These are phyloP conservation scores for Sminthurinus aureus DNA, from an alignment of 2,888 invertebrate species.

Conservation along the genomic window DNA sequence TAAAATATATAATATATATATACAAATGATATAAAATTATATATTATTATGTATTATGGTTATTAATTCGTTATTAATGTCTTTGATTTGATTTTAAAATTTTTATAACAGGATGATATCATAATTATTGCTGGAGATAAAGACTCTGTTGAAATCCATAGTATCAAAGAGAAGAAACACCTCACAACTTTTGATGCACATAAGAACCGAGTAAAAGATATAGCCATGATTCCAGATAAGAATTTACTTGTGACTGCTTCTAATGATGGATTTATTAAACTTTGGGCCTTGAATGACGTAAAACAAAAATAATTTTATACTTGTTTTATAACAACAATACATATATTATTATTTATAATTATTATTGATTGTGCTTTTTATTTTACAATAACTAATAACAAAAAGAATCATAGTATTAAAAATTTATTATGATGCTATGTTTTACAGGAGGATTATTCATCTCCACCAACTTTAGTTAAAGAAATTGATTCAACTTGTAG, in stretches of 20 bases:
- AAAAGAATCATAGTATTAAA: no score
- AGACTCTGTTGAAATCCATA: slow-evolving; percentile 69
- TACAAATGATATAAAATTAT: not conserved
- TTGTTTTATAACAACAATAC: no score
- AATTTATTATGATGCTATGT: slow-evolving; percentile 34
- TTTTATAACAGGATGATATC: slow-evolving; percentile 65
- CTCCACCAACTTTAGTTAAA: slow-evolving; percentile 66
- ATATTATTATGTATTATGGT: not conserved
- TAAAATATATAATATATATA: not conserved
- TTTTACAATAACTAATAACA: no score
- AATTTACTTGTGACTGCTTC: slow-evolving; percentile 69
- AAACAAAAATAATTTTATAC: no score
- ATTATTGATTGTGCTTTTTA: no score
- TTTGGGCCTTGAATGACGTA: slow-evolving; percentile 69
- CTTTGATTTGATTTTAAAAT: not conserved
- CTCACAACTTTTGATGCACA: slow-evolving; percentile 58
- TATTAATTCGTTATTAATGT: not conserved
- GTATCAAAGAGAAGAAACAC: slow-evolving; percentile 50
- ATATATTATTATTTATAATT: no score
- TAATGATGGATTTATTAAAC: slow-evolving; percentile 80
- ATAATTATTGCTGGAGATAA: slow-evolving; percentile 78
- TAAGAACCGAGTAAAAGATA: slow-evolving; percentile 57
- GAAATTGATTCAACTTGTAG: slow-evolving; percentile 74
- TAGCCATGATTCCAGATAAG: slow-evolving; percentile 48
- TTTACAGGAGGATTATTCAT: slow-evolving; percentile 62